Evolutionary conservation across 2,797 vertebrate genomes (phyloP).

Genomic region (Melanotaenia maccullochi): DNA sequence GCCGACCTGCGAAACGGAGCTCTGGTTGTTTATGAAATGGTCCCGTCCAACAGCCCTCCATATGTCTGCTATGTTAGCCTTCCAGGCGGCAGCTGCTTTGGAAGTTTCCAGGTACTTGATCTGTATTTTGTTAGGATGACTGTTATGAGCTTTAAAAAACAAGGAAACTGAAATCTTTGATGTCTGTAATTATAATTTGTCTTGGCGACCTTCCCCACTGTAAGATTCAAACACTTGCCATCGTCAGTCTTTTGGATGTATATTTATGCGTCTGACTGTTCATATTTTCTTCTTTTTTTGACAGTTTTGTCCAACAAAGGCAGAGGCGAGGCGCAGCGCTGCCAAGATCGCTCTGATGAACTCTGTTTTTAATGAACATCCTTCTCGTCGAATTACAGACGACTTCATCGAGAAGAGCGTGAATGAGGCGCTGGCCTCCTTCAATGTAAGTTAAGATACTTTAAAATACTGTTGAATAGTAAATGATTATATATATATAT

Average conservation of each 20-base stretch:
- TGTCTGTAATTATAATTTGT: background rate
- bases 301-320: constrained; percentile 97
- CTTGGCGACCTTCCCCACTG: background rate
- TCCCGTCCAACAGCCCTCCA: constrained; percentile 92
- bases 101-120: constrained; percentile 93
- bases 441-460: constrained; percentile 86
- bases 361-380: constrained; percentile 97
- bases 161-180: background rate
- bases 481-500: background rate
- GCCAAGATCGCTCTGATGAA: constrained; percentile 99
- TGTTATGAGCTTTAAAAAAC: constrained; percentile 1
- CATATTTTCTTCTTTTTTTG: constrained; percentile 21
- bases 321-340: constrained; percentile 92
- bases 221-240: constrained; percentile 8
- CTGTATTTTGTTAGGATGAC: background rate
- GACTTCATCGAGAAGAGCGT: constrained; percentile 99
- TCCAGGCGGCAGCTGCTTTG: constrained; percentile 96
- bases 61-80: constrained; percentile 97
- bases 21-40: constrained; percentile 98
- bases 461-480: background rate
- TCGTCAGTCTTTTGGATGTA: background rate
- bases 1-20: constrained; percentile 95
- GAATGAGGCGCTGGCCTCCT: constrained; percentile 93
- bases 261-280: constrained; percentile 7
- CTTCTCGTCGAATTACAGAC: constrained; percentile 94